Evolutionary conservation across 2,797 vertebrate genomes (phyloP).

Genomic region (Trachops cirrhosus): DNA sequence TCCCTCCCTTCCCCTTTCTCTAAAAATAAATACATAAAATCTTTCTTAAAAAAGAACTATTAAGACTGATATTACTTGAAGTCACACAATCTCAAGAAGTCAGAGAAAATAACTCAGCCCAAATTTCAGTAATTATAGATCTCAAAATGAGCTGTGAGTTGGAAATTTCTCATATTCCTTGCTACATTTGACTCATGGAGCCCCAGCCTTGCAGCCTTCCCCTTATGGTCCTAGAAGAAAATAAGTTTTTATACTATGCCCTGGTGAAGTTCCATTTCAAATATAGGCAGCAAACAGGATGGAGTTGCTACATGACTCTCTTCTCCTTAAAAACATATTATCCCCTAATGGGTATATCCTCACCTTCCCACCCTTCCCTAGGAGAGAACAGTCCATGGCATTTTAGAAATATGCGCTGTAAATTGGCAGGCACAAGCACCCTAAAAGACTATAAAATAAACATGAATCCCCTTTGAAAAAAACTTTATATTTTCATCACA

Average conservation of each 20-base stretch:
- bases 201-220: neutral
- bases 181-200: neutral
- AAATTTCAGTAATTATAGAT: neutral
- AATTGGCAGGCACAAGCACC: slow-evolving; percentile 72
- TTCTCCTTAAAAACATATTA: slow-evolving; percentile 72
- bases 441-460: slow-evolving; percentile 80
- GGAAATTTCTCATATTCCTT: neutral
- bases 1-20: no score
- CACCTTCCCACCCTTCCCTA: slow-evolving; percentile 68
- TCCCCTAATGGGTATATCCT: slow-evolving; percentile 68
- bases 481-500: slow-evolving; percentile 85
- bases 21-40: no score
- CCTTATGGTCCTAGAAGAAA: slow-evolving; percentile 44
- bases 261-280: slow-evolving; percentile 61
- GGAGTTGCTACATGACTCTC: slow-evolving; percentile 42
- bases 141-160: neutral
- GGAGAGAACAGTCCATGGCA: slow-evolving; percentile 61
- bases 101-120: slow-evolving; percentile 8
- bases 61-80: neutral
- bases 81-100: neutral
- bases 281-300: slow-evolving; percentile 49
- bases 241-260: slow-evolving; percentile 39
- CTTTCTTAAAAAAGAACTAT: no score
- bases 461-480: slow-evolving; percentile 75
- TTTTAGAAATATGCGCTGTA: slow-evolving; percentile 74